These are phyloP conservation scores for Asbolus verrucosus DNA, from an alignment of 1,140 invertebrate genomes.

Conservation along the genomic window DNA sequence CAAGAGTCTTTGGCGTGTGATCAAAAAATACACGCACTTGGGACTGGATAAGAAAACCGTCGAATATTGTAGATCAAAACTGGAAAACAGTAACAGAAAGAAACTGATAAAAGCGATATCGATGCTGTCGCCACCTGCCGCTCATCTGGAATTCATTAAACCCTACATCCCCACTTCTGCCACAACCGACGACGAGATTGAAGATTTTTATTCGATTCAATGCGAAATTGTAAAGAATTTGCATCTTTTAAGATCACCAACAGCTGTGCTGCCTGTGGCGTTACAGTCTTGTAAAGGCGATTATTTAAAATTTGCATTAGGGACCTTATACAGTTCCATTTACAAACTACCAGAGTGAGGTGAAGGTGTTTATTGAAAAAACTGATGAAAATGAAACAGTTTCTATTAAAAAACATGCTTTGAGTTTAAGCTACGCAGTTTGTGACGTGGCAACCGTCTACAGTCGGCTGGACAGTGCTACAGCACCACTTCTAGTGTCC, in stretches of 20 bases:
- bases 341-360: background rate
- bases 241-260: background rate
- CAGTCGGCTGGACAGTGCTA: background rate
- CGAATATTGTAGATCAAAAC: background rate
- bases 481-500: background rate
- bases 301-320: conserved; percentile 9
- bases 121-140: background rate
- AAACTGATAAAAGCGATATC: background rate
- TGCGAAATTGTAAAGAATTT: background rate
- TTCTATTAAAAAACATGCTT: conserved; percentile 22
- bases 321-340: conserved; percentile 3
- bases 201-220: conserved; percentile 5
- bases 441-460: background rate
- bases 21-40: background rate
- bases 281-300: conserved; percentile 12
- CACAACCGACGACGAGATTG: background rate
- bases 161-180: background rate
- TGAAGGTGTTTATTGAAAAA: background rate
- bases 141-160: background rate
- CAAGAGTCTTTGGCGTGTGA: background rate
- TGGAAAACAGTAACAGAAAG: background rate
- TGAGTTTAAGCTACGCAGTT: conserved; percentile 3
- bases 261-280: background rate
- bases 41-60: background rate
- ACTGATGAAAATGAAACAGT: background rate